A percentile compares a stretch with the other conserved stretches of the same genome.
Conservation (phyloP, 2,888 invertebrate species). For the Dastarcus helophoroides region DNA sequence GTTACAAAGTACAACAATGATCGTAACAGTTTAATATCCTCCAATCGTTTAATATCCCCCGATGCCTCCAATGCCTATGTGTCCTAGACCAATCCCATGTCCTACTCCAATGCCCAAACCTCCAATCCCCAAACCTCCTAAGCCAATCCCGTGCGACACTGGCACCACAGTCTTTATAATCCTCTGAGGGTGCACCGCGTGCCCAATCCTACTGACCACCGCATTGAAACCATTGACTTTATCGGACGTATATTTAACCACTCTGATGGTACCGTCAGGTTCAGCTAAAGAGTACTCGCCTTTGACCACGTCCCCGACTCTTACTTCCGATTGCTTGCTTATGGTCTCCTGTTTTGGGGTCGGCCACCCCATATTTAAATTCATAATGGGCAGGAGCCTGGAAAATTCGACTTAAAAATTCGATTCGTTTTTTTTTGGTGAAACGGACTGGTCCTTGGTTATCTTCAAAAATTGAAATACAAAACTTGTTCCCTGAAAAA, state of each 20-base stretch:
- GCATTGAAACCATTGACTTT: slow-evolving; percentile 21
- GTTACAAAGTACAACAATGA: too few species aligned
- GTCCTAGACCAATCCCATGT: background rate
- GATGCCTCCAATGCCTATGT: background rate
- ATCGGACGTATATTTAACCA: slow-evolving; percentile 28
- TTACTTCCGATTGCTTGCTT: slow-evolving; percentile 45
- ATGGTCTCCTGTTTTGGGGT: slow-evolving; percentile 46
- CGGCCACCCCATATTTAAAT: slow-evolving; percentile 45
- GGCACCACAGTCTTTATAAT: slow-evolving; percentile 12
- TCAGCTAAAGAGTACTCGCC: slow-evolving; percentile 28
- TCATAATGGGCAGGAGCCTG: slow-evolving; percentile 38
- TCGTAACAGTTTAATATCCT: too few species aligned
- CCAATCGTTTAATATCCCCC: too few species aligned
- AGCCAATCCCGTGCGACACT: slow-evolving; percentile 10
- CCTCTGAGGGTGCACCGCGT: slow-evolving; percentile 17
- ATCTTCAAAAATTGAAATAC: too few species aligned
- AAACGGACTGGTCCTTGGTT: too few species aligned
- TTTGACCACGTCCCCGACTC: slow-evolving; percentile 45
- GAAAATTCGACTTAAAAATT: too few species aligned
- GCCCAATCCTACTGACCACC: slow-evolving; percentile 16
- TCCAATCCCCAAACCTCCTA: slow-evolving; percentile 12
- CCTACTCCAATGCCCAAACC: slow-evolving; percentile 1
- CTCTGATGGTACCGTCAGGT: slow-evolving; percentile 28
- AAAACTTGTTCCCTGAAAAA: too few species aligned
- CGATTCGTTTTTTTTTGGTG: too few species aligned